phyloP scores from a whole-genome alignment of 2,888 invertebrate genomes.

The Neoascia interrupta region DNA sequence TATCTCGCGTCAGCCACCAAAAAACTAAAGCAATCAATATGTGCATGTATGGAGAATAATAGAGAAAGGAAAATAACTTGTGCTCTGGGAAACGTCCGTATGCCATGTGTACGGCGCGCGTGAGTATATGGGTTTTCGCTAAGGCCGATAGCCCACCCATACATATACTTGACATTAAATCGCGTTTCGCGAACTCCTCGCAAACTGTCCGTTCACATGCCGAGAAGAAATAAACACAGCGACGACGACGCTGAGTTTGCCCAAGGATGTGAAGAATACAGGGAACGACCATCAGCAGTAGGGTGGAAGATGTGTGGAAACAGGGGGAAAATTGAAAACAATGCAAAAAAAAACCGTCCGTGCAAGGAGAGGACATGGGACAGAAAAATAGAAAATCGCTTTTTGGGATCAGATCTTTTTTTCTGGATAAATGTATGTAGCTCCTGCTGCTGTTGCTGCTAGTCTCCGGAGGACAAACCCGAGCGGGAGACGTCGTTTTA shows the following conservation, averaged over 20 bases:
- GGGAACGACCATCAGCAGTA: slow-evolving; percentile 41
- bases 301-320: slow-evolving; percentile 52
- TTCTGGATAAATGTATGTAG: slow-evolving; percentile 49
- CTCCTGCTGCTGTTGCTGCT: slow-evolving; percentile 19
- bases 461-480: slow-evolving; percentile 53
- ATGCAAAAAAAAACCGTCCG: slow-evolving; percentile 57
- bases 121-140: slow-evolving; percentile 64
- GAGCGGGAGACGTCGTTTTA: slow-evolving; percentile 61
- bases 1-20: slow-evolving; percentile 55
- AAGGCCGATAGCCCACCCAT: slow-evolving; percentile 68
- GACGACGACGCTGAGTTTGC: slow-evolving; percentile 42
- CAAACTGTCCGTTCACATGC: slow-evolving; percentile 69
- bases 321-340: slow-evolving; percentile 68
- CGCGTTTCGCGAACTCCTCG: slow-evolving; percentile 69
- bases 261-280: slow-evolving; percentile 59
- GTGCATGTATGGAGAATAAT: slow-evolving; percentile 65
- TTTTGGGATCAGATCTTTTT: slow-evolving; percentile 69
- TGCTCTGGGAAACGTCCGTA: slow-evolving; percentile 56
- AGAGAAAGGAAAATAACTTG: slow-evolving; percentile 63
- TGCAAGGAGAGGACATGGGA: slow-evolving; percentile 59
- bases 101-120: slow-evolving; percentile 39
- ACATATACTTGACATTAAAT: slow-evolving; percentile 68
- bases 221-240: slow-evolving; percentile 65
- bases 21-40: slow-evolving; percentile 69
- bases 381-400: slow-evolving; percentile 69